phyloP scores from a whole-genome alignment of 2,797 vertebrate genomes.

The Gallinago nigripennis region DNA sequence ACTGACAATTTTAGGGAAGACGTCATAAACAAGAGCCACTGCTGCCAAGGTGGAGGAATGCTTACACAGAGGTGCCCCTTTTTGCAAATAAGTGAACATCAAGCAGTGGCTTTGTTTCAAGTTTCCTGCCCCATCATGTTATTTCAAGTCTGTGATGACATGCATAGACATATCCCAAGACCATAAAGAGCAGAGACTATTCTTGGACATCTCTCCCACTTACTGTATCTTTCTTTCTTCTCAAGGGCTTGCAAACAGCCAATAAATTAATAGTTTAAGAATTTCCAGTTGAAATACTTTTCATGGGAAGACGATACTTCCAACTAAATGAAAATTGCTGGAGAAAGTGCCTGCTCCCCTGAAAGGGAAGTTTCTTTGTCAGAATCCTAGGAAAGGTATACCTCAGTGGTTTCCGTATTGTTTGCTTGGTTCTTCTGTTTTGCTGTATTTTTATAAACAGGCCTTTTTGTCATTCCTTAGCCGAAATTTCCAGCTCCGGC shows the following conservation, averaged over 20 bases:
- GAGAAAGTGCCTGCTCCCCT: not conserved
- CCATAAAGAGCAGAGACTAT: not conserved
- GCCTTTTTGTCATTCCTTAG: not conserved
- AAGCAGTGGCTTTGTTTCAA: not conserved
- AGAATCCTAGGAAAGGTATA: not conserved
- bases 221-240: not conserved
- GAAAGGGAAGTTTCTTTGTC: not conserved
- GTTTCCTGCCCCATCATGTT: not conserved
- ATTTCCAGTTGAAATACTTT: conserved; percentile 14
- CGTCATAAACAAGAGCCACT: not conserved
- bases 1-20: not conserved
- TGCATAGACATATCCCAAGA: not conserved
- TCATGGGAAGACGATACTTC: conserved; percentile 12
- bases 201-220: not conserved
- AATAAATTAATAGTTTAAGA: conserved; percentile 28
- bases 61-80: not conserved
- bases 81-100: not conserved
- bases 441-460: not conserved
- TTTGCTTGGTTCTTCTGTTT: not conserved
- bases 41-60: not conserved
- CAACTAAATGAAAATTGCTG: not conserved
- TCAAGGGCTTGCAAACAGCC: conserved; percentile 13
- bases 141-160: not conserved
- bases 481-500: not conserved
- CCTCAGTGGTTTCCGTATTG: not conserved